Base-by-base conservation (phyloP, 2,797 vertebrate genomes). In the Falco naumanni region DNA sequence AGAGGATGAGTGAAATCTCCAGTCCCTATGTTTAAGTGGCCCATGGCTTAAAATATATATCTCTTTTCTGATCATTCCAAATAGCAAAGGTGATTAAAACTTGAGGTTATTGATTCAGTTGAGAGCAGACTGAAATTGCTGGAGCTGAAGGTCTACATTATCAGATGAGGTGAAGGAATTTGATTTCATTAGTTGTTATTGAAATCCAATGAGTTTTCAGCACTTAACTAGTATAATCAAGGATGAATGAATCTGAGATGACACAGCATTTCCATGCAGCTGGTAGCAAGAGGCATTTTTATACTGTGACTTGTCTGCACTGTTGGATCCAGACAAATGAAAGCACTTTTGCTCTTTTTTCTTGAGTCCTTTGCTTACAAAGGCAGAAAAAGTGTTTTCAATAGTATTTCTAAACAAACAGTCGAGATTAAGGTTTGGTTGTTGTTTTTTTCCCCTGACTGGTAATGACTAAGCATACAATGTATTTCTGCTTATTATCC, bases 121-220 rank as follows among this genome's bases (percentile, higher is more conserved):
- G 37, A 74, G 10, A 92, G 18, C 2, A 37, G 26, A 39, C 7
- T 84, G 63, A 80, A 89, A 76, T 89, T 89, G 16, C 45, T 77
- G 66, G 28, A 95, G 50, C 24, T 90, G 61, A 91, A 50, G 41
- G 33, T 71, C 54, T 76, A 17, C 25, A 9, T 86, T 63, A 75
- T 47, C 34, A 90, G 34, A 87, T 24, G 3, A 83, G 34, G 29
- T 78, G 51, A 66, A 77, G 26, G 22, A 71, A 80, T 86, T 93
- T 91, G 25, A 70, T 86, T 95, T 87, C 79, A 57, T 56, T 68
- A 54, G 22, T 41, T 83, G 18, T 7, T 80, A 60, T 70, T 91
- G 89, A 93, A 90, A 91, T 70, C 78, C 47, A 77, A 43, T 82
- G 70, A 70, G n/a, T 61, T 79, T 87, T 77, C 74, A 79, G 29